Evolutionary conservation across 2,113 vertebrate species (phyloP), one percentile per base, ranked within the genome.

Genomic region (Camelus bactrianus): DNA sequence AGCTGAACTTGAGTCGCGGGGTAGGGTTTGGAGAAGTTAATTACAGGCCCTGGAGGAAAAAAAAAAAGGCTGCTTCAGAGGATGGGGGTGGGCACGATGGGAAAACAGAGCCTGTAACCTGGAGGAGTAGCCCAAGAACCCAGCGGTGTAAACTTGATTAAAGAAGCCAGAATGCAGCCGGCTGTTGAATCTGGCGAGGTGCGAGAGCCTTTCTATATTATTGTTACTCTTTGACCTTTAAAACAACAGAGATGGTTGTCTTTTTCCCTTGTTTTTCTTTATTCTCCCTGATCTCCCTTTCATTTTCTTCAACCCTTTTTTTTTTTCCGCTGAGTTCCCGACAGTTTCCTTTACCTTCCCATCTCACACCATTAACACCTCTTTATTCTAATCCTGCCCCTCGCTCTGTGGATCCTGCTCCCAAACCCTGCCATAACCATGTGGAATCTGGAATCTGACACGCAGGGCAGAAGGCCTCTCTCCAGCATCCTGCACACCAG

Each of bases 381-480:
- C 98, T 98, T 98, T 98, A 98, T 98, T 98, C 97, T 98, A 97
- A 98, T 97, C 98, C 97, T 93, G 94, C 93, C 90, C 97, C 97
- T 95, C 89, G 75, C 97, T 97, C 96, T 97, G 96, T 56, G 97
- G 97, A 76, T 98, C 89, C 96, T 95, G 97, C 97, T 98, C 97
- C 97, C 97, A 98, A 97, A 80, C 92, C 90, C 91, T n/a, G 96
- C 97, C 95, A 46, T 96, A 97, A 98, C 96, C 97, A 94, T 96
- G 93, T 94, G 97, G 98, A 96, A 94, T 96, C 97, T 98, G 97
- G 97, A 98, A 93, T 96, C 96, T 81, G 97, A 97, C 97, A 93
- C 86, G 32, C 52, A 1, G 89, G 81, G 84, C 12, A 58, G 19
- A 89, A 83, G 96, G 98, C 97, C 42, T 73, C 77, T 80, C 92